These are phyloP conservation scores for Aspidapion aeneum DNA, from an alignment of 2,888 invertebrate species.

Conservation along the genomic window DNA sequence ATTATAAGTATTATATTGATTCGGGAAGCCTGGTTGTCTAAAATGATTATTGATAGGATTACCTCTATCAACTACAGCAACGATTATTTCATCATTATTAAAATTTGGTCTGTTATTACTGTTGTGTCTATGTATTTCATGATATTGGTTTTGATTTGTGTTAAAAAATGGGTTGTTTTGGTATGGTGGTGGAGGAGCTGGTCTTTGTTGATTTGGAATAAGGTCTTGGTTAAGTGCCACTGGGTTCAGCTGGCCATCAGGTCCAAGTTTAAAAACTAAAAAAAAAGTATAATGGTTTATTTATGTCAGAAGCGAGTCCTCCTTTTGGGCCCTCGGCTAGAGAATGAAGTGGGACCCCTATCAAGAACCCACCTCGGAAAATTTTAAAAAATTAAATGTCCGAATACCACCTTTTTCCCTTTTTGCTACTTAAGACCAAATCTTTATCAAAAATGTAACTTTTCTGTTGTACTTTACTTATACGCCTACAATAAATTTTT, in stretches of 20 bases:
- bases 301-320: too few relatives aligned
- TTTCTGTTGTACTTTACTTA: too few relatives aligned
- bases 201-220: neutral
- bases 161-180: neutral
- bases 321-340: too few relatives aligned
- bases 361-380: too few relatives aligned
- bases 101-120: neutral
- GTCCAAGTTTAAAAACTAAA: neutral
- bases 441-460: too few relatives aligned
- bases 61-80: neutral
- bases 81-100: neutral
- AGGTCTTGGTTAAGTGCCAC: neutral
- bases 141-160: neutral
- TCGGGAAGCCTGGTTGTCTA: neutral
- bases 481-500: too few relatives aligned
- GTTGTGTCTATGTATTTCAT: too few relatives aligned
- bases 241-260: neutral
- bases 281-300: neutral
- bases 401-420: too few relatives aligned
- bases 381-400: too few relatives aligned
- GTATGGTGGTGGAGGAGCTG: too few relatives aligned
- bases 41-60: neutral
- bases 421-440: too few relatives aligned
- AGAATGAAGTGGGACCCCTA: too few relatives aligned
- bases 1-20: neutral